These are phyloP conservation scores for Parasteatoda tepidariorum DNA, from an alignment of 1,140 invertebrate genomes.

Conservation along the genomic window DNA sequence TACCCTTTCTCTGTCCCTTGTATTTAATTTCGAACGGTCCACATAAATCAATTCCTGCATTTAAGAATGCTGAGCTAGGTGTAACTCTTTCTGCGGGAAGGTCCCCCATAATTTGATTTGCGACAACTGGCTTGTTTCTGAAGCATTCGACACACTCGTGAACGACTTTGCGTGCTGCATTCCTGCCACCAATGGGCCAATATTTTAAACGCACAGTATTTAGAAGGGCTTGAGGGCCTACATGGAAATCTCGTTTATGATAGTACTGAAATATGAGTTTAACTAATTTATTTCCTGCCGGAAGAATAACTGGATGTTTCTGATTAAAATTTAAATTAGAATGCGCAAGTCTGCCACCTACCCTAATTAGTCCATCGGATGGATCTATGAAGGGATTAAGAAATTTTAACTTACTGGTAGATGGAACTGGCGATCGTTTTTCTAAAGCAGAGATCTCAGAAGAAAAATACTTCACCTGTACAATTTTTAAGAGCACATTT, in stretches of 20 bases:
- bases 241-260: conserved; percentile 7
- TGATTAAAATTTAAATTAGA: conserved; percentile 64
- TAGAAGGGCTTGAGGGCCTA: neutral
- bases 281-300: conserved; percentile 47
- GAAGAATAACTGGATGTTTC: conserved; percentile 69
- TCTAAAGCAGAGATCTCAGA: conserved; percentile 6
- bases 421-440: neutral
- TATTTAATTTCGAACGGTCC: neutral
- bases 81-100: conserved; percentile 6
- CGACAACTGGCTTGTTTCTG: conserved; percentile 11
- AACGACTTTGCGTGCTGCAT: conserved; percentile 15
- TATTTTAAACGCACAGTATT: conserved; percentile 1
- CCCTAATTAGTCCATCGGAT: conserved; percentile 66
- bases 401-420: conserved; percentile 14
- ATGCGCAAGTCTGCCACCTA: conserved; percentile 67
- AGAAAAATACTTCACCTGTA: neutral
- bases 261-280: conserved; percentile 9
- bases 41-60: neutral
- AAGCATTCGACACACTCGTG: conserved; percentile 18
- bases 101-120: conserved; percentile 16
- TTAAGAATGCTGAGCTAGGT: neutral
- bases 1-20: conserved; percentile 13
- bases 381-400: conserved; percentile 66
- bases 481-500: neutral
- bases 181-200: no score